Evolutionary conservation across 2,113 vertebrate genomes (phyloP).

Genomic region (Elanoides forficatus): DNA sequence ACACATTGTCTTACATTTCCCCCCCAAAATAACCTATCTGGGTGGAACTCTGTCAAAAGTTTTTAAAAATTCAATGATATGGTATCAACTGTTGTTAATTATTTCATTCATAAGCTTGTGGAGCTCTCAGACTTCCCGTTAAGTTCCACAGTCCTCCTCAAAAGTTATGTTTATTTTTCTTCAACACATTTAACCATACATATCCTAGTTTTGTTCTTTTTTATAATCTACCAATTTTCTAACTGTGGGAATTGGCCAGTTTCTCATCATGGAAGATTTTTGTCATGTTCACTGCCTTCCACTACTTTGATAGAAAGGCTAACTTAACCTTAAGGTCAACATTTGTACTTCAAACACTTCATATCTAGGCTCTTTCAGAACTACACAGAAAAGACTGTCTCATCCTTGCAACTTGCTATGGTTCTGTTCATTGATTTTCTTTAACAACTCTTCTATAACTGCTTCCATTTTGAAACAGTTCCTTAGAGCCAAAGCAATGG

Average conservation of each 20-base stretch:
- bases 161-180: not conserved
- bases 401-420: not conserved
- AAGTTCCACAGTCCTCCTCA: not conserved
- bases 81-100: not conserved
- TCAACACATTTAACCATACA: not conserved
- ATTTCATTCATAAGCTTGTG: not conserved
- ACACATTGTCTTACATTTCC: too few species aligned
- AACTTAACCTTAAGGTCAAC: not conserved
- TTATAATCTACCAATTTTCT: not conserved
- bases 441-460: not conserved
- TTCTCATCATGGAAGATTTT: not conserved
- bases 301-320: not conserved
- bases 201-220: not conserved
- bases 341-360: not conserved
- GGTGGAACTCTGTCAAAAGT: not conserved
- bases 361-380: not conserved
- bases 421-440: not conserved
- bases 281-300: not conserved
- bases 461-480: not conserved
- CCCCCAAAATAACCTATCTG: not conserved
- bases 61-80: not conserved
- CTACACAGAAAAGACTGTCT: not conserved
- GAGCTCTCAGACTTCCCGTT: not conserved
- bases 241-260: not conserved
- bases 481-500: not conserved